Base-by-base conservation (phyloP, 1,140 invertebrate genomes). In the Arctopsyche grandis region DNA sequence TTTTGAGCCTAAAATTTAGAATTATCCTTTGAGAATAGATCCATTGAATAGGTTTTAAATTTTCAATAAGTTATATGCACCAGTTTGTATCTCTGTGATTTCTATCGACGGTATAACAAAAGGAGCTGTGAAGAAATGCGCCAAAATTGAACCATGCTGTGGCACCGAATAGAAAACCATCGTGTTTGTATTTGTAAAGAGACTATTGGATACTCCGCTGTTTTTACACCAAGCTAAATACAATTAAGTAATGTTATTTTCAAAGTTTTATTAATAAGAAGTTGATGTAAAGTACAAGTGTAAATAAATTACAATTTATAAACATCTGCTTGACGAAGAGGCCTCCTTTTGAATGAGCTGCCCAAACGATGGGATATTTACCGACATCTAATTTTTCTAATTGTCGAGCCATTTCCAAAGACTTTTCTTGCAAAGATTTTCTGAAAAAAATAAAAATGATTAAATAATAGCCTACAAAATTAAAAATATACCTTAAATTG, bases 121-220 rank as follows among this genome's bases (percentile, higher is more conserved):
- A 43, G 52, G 74, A 52, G 74, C 21, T 44, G 56, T 43, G 52
- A 75, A 76, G 19, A 76, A 78, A 69, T 74, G 58, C 0, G 93
- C 93, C 21, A 93, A 86, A 9, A 90, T 89, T 0, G 93, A 94
- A 0, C 93, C 93, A 5, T 91, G 87, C 85, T 94, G 93, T 0
- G 93, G 93, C n/a, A 93, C 92, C 21, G 92, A 93, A 85, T 93
- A 93, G 84, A 93, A 94, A 86, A 94, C 90, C 74, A 93, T 92
- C 0, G 90, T 92, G 19, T 87, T 88, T 5, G 91, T 91, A 0
- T 88, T 86, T 0, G 12, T 7, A 43, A 76, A 76, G 19, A 76
- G 9, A 52, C 38, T 22, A 10, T n/a, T 19, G 1, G 74, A 76
- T 5, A 76, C 52, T 10, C 74, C 74, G 3, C 63, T 19, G 16